Base-by-base conservation (phyloP, 2,797 vertebrate species). In the Borostomias antarcticus region DNA sequence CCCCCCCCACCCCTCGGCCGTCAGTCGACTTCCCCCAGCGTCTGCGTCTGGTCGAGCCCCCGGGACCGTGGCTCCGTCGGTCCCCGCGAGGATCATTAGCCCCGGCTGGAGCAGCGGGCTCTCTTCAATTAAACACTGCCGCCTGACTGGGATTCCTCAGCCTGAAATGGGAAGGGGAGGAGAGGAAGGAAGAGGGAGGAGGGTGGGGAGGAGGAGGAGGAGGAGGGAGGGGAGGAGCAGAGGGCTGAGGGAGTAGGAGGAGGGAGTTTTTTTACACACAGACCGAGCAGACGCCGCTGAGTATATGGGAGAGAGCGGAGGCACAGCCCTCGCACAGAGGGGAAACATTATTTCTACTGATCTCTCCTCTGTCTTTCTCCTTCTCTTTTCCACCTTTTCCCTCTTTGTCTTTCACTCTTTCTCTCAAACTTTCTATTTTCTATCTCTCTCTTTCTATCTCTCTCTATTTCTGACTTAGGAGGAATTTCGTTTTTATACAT, bases 71-170 rank as follows among this genome's bases (percentile, higher is more conserved):
- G 62, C 35, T 65, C 64, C 69, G 77, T 69, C 65, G 71, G 78
- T 77, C 75, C 76, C 70, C 65, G 64, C 84, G 73, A 74, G 76
- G 77, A 81, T 89, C 85, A 85, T 89, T 86, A 89, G 82, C 52
- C 84, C 74, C 75, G 83, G 72, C 86, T 79, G 74, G 80, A 89
- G 82, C 78, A 23, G 37, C 81, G 85, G 83, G 84, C 86, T 84
- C 90, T 86, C 89, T 82, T 83, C 92, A 93, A 92, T 93, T 91
- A 93, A 92, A 93, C 58, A 70, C 89, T 88, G 92, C 88, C 88
- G 88, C 56, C 19, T 35, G 56, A 35, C 56, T 21, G 32, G 58
- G 90, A 92, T 90, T 92, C 91, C 86, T 91, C 77, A 72, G 86
- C 77, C 78, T 66, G 74, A 85, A 81, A 82, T 69, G 70, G 78